Evolutionary conservation across 2,888 invertebrate species (phyloP).

Genomic region (Baronia brevicornis): DNA sequence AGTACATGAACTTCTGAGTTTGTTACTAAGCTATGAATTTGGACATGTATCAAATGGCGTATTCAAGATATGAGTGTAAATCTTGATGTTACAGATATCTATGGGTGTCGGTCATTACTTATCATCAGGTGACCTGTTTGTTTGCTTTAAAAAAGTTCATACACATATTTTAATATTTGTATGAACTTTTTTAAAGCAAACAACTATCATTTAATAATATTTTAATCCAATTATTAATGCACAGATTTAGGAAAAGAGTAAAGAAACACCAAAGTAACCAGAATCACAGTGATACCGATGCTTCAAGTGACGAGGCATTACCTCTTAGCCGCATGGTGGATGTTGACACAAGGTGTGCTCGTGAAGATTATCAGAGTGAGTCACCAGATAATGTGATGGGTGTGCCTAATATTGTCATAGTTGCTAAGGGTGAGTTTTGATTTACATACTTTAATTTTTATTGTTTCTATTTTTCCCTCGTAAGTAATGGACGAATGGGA

Average conservation of each 20-base stretch:
- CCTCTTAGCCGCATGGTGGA: slow-evolving; percentile 51
- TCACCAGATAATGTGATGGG: slow-evolving; percentile 39
- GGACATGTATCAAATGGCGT: too few relatives aligned
- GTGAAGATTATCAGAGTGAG: slow-evolving; percentile 19
- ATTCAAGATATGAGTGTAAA: too few relatives aligned
- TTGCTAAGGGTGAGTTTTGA: slow-evolving; percentile 44
- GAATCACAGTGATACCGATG: slow-evolving; percentile 44
- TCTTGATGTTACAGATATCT: too few relatives aligned
- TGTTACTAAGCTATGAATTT: too few relatives aligned
- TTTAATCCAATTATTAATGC: neutral
- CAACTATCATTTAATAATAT: neutral
- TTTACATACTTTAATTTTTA: too few relatives aligned
- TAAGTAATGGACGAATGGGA: too few relatives aligned
- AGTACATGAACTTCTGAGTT: too few relatives aligned
- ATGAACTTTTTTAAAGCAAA: neutral
- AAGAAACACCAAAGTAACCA: slow-evolving; percentile 50
- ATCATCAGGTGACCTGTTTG: too few relatives aligned
- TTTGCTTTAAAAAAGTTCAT: too few relatives aligned
- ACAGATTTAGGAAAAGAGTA: slow-evolving; percentile 56
- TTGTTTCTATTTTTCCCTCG: too few relatives aligned
- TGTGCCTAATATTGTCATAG: slow-evolving; percentile 46
- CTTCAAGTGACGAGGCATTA: slow-evolving; percentile 57
- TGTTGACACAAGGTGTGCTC: slow-evolving; percentile 29
- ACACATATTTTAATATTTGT: neutral
- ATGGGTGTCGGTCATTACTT: too few relatives aligned